Base-by-base conservation (phyloP, 2,113 vertebrate species). In the Gopherus evgoodei region DNA sequence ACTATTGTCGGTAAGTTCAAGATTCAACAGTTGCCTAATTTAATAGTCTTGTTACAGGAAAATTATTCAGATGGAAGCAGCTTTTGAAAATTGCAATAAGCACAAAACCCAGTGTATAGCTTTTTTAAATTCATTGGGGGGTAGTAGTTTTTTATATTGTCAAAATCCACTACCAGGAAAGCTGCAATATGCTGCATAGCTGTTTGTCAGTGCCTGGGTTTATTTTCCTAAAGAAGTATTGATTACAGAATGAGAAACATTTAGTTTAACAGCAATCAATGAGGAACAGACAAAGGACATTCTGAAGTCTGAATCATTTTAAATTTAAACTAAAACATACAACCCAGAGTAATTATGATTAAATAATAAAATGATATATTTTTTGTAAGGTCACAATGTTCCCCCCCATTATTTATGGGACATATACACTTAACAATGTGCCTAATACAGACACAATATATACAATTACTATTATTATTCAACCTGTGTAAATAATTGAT, bases 231-330 rank as follows among this genome's bases (percentile, higher is more conserved):
- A 97, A 95, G 95, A 94, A 94, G 88, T 97, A 98, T 98, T 97
- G 98, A 98, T 98, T 97, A 94, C 96, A 95, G 96, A 95, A 97
- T 94, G 96, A 97, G 97, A 98, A 98, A 97, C 97, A 98, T 98
- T 98, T 98, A 97, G 95, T 98, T 98, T 97, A 98, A 97, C 94
- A 97, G 94, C 81, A 82, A 95, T 98, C 97, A 83, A 97, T 98
- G 94, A 95, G 88, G 95, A 96, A 94, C 97, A 96, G 97, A 98
- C 97, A 98, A 98, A 98, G 91, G 97, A 96, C 84, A 53, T 94
- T 52, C 95, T 96, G 96, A 97, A 90, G 93, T 97, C 98, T 86
- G 87, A 97, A 95, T 96, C 96, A 94, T 98, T 98, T 97, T 96
- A 96, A 97, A 96, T 98, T 95, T 94, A 81, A 97, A 84, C 0